phyloP scores from a whole-genome alignment of 2,797 vertebrate species.

The Meriones psammophilus region DNA sequence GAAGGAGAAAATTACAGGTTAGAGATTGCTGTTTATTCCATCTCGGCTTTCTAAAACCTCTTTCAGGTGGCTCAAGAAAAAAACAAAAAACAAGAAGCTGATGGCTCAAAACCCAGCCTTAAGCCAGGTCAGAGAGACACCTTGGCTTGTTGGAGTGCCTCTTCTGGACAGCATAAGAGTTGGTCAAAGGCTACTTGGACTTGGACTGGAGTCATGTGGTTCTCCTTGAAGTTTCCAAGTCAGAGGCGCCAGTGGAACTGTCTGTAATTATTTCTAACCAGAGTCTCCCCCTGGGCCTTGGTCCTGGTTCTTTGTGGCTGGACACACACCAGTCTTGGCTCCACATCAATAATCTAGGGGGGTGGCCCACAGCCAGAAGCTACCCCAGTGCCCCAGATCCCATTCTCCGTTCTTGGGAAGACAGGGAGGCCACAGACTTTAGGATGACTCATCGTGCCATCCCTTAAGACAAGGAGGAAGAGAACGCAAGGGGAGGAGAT shows the following conservation, averaged over 20 bases:
- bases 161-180: not conserved
- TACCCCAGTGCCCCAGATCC: not conserved
- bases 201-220: constrained; percentile 7
- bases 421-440: not conserved
- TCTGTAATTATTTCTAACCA: constrained; percentile 63
- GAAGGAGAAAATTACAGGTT: constrained; percentile 43
- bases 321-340: constrained; percentile 45
- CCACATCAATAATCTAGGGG: constrained; percentile 55
- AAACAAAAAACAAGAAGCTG: not conserved
- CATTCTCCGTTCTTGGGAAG: not conserved
- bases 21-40: constrained; percentile 55
- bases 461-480: not conserved
- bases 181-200: constrained; percentile 57
- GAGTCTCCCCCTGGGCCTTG: constrained; percentile 40
- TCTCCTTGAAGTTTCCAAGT: constrained; percentile 63
- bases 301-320: constrained; percentile 58
- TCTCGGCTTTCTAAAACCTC: constrained; percentile 42
- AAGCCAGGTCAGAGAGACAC: not conserved
- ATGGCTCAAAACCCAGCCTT: not conserved
- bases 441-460: not conserved
- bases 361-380: constrained; percentile 61
- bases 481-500: not conserved
- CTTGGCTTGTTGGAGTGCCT: not conserved
- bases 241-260: constrained; percentile 48
- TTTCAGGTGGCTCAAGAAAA: not conserved